These are phyloP conservation scores for Atractosteus spatula DNA, from an alignment of 2,113 vertebrate species.

Conservation along the genomic window DNA sequence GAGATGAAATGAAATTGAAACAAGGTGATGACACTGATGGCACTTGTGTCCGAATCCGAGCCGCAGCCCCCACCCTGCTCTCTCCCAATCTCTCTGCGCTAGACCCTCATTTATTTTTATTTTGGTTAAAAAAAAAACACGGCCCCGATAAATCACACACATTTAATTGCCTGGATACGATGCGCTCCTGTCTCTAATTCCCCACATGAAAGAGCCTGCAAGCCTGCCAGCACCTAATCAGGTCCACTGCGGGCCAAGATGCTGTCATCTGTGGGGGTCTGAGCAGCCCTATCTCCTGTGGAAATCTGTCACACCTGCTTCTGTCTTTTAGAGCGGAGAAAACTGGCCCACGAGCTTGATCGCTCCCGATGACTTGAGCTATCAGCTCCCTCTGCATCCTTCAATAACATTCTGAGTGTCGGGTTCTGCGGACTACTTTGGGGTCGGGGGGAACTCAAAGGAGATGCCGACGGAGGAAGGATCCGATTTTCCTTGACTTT, in stretches of 20 bases:
- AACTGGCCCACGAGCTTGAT: slow-evolving; percentile 45
- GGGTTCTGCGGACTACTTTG: slow-evolving; percentile 38
- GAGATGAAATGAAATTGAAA: slow-evolving; percentile 72
- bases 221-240: slow-evolving; percentile 46
- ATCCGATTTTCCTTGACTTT: slow-evolving; percentile 47
- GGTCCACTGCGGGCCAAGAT: slow-evolving; percentile 44
- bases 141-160: slow-evolving; percentile 16
- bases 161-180: slow-evolving; percentile 20
- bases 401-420: slow-evolving; percentile 61
- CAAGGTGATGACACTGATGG: slow-evolving; percentile 71
- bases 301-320: slow-evolving; percentile 63
- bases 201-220: slow-evolving; percentile 22
- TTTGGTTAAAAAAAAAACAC: slow-evolving; percentile 1
- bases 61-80: slow-evolving; percentile 8
- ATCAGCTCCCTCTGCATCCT: slow-evolving; percentile 49
- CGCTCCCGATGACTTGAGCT: slow-evolving; percentile 51
- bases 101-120: slow-evolving; percentile 2
- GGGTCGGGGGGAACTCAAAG: slow-evolving; percentile 52
- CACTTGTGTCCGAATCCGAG: slow-evolving; percentile 57
- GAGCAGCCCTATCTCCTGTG: slow-evolving; percentile 39
- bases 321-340: slow-evolving; percentile 55
- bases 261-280: slow-evolving; percentile 60
- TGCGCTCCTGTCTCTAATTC: slow-evolving; percentile 12
- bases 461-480: slow-evolving; percentile 41
- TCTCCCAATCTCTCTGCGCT: slow-evolving; percentile 1